Evolutionary conservation across 2,888 invertebrate species (phyloP), one percentile per base, ranked within the genome.

Genomic region (Ischnus inquisitorius): DNA sequence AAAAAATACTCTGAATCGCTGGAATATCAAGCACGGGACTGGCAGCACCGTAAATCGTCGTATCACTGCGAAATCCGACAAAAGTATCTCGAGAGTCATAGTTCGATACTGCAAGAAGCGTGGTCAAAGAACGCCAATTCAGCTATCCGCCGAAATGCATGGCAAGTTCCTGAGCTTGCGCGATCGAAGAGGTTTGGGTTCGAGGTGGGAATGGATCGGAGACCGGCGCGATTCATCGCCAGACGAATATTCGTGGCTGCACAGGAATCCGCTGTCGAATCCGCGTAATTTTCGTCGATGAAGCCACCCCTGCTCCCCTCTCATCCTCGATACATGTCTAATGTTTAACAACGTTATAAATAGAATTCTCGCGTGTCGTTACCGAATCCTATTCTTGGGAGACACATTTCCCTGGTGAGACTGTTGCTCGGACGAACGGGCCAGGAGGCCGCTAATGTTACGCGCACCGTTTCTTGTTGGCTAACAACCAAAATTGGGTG

Each of bases 381-480:
- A 88, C 87, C 82, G 86, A 88, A 87, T 83, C 87, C 89, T 91
- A 91, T 91, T 91, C 86, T 90, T 91, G 90, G 89, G 86, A 90
- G 87, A 86, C 87, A 87, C 86, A 87, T 88, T 88, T 87, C 75
- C 88, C 88, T 87, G 81, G 79, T 84, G 72, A 86, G 74, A 77
- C 72, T 84, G 71, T 67, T 84, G 74, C 68, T 41, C 74, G 65
- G 71, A 83, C 82, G 65, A 68, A 25, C 41, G 62, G 74, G 64
- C 74, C 28, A 69, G 64, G 64, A 79, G 79, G 65, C 75, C 83
- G 83, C 80, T 80, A 77, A 80, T 80, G 83, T 83, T 83, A 83
- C 80, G 83, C 80, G 72, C 77, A 67, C 83, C 80, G 80, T 80
- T 80, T 83, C 60, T 67, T 41, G 46, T 78, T 84, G 84, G 84